These are phyloP conservation scores for Nephrotoma flavescens DNA, from an alignment of 2,888 invertebrate genomes.

Conservation along the genomic window DNA sequence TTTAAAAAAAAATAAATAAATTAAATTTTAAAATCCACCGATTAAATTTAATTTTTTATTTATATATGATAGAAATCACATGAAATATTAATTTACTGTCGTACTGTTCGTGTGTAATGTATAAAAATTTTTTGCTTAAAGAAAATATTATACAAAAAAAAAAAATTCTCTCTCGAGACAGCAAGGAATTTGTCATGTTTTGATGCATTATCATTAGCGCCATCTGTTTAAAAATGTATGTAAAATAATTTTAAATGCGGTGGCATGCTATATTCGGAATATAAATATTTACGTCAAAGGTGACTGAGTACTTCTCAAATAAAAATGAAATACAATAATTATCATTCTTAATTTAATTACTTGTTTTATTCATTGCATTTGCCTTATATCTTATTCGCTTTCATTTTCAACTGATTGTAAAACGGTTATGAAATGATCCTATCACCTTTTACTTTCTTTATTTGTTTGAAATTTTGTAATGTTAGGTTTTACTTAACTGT, in stretches of 20 bases:
- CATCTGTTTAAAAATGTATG: background rate
- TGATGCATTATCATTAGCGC: background rate
- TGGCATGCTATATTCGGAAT: background rate
- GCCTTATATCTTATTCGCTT: no score
- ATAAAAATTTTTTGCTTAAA: background rate
- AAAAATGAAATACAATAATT: no score
- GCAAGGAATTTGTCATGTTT: background rate
- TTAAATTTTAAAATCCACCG: background rate
- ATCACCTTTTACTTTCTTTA: no score
- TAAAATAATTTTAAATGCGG: background rate
- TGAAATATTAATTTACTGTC: background rate
- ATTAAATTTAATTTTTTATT: background rate
- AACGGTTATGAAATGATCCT: no score
- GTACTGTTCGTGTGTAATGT: background rate
- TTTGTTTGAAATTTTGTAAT: no score
- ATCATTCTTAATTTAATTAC: no score
- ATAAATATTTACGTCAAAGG: no score
- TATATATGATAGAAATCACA: background rate
- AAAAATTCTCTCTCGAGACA: background rate
- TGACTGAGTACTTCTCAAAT: no score
- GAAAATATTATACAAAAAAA: background rate
- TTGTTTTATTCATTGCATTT: no score
- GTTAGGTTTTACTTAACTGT: no score
- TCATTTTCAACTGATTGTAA: no score
- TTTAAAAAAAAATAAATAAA: background rate